Base-by-base conservation (phyloP, 2,113 vertebrate species). In the Andinoacara biseriatus region DNA sequence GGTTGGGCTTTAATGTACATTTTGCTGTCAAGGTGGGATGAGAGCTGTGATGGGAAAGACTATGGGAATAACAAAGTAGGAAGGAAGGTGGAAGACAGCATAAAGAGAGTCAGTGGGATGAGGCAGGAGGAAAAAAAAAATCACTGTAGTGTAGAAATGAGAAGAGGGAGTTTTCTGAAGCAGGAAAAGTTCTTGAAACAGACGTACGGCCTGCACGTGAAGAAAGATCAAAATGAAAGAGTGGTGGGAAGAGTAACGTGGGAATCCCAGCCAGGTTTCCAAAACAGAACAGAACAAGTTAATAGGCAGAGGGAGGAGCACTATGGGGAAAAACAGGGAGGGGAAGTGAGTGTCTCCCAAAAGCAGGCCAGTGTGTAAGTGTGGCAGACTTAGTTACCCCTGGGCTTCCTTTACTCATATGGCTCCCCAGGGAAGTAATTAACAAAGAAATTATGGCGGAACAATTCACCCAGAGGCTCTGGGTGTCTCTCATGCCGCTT, bases 401-500 rank as follows among this genome's bases (percentile, higher is more conserved):
- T 29, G 58, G 91, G 92, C 93, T 87, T 91, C 83, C 76, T 87
- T 83, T 89, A 81, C 85, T 82, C 90, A 67, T 91, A 80, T 78
- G 72, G 67, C 43, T 95, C 95, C 93, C 94, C 62, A 85, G 94
- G 95, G 95, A 95, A 86, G 94, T 94, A 96, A 96, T 95, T 95
- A 96, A 95, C 94, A 94, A 95, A 95, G 93, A 96, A 94, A 95
- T 95, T 89, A 95, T 92, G 93, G 94, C 80, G 78, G 89, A 95
- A 94, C 93, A 90, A 91, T 93, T 89, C 76, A 84, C 89, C 91
- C 82, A 72, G 49, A 86, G 93, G 94, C 91, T 85, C 74, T 57
- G 83, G 85, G 83, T 92, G 92, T 94, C 90, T 94, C 88, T 81
- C 80, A 35, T 75, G 77, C 82, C 61, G 77, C 90, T 94, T 94